These are phyloP conservation scores for Trachythela sp. DNA, from an alignment of 64 coral and sea anemone species.

Conservation along the genomic window DNA sequence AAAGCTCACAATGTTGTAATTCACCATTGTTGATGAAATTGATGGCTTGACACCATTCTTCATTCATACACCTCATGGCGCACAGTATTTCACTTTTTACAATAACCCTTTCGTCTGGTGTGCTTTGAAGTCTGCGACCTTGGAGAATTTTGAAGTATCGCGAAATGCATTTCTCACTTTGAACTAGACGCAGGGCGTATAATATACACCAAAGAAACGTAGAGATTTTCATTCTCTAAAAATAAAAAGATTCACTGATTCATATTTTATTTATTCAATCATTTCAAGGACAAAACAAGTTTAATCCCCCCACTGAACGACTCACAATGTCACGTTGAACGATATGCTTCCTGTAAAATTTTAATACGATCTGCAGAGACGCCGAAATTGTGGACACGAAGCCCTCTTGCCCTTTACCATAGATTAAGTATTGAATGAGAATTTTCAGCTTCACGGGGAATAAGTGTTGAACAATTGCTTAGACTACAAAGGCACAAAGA, in stretches of 20 bases:
- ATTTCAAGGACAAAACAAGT: too few relatives aligned
- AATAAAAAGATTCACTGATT: not conserved
- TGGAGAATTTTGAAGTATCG: not conserved
- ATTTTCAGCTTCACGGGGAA: too few relatives aligned
- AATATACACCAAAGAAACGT: not conserved
- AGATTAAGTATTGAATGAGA: too few relatives aligned
- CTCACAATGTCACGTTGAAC: too few relatives aligned
- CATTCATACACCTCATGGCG: not conserved
- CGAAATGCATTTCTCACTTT: not conserved
- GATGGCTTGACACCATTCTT: not conserved
- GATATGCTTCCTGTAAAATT: too few relatives aligned
- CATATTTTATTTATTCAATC: not conserved
- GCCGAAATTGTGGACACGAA: too few relatives aligned
- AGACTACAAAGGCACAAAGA: too few relatives aligned
- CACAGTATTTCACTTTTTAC: not conserved
- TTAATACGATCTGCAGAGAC: too few relatives aligned
- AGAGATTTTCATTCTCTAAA: not conserved
- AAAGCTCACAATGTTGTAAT: not conserved
- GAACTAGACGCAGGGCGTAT: not conserved
- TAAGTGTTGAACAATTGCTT: too few relatives aligned
- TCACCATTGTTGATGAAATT: not conserved
- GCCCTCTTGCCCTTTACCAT: too few relatives aligned
- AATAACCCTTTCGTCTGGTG: not conserved
- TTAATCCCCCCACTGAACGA: too few relatives aligned
- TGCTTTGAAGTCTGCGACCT: not conserved